Percentiles rank a stretch among this genome's conserved stretches.
phyloP scores from a whole-genome alignment of 1,140 invertebrate species.

The Belonocnema kinseyi region DNA sequence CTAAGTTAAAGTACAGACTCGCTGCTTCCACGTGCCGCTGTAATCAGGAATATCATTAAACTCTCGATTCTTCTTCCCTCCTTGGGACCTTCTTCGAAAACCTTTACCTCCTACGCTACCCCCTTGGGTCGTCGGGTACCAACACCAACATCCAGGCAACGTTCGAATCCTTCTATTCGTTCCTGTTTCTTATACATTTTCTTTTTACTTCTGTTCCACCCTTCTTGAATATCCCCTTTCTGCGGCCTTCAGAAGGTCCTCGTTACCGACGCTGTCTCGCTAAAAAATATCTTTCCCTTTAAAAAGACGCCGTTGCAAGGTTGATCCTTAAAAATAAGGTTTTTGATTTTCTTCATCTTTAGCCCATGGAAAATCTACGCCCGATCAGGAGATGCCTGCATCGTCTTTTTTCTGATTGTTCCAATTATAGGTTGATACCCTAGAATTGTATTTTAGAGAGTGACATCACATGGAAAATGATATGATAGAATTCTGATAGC shows the following conservation, averaged over 20 bases:
- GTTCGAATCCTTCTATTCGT: neutral
- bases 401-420: too few relatives aligned
- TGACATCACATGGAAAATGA: too few relatives aligned
- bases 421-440: too few relatives aligned
- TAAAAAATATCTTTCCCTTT: neutral
- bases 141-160: neutral
- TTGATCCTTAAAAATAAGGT: too few relatives aligned
- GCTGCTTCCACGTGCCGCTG: slow-evolving; percentile 57
- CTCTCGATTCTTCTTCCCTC: slow-evolving; percentile 66
- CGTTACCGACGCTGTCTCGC: neutral
- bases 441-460: too few relatives aligned
- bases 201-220: neutral
- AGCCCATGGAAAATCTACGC: too few relatives aligned
- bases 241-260: neutral
- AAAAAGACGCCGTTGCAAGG: too few relatives aligned
- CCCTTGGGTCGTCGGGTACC: neutral
- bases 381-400: too few relatives aligned
- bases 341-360: too few relatives aligned
- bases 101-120: neutral
- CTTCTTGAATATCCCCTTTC: neutral
- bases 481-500: too few relatives aligned
- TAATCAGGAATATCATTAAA: slow-evolving; percentile 76
- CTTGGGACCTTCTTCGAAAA: slow-evolving; percentile 37
- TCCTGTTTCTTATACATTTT: neutral
- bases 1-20: slow-evolving; percentile 54